Evolutionary conservation across 2,797 vertebrate genomes (phyloP).

Genomic region (Coendou prehensilis): DNA sequence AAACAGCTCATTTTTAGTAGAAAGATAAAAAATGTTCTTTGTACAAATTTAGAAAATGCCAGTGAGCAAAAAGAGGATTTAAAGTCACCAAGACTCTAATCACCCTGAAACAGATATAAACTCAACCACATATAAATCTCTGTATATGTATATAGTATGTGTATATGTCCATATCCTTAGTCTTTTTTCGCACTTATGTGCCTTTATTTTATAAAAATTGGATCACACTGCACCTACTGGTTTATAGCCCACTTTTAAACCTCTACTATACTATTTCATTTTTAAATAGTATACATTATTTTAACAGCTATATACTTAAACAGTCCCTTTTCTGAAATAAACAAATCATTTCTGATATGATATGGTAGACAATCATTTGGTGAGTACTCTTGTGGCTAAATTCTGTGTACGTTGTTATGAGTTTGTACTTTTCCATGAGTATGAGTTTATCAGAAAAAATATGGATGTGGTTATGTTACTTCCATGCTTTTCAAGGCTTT

Average conservation of each 20-base stretch:
- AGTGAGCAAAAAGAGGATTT: not conserved
- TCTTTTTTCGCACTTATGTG: not conserved
- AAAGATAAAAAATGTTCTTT: not conserved
- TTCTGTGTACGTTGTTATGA: not conserved
- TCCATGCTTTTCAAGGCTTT: not conserved
- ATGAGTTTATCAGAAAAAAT: not conserved
- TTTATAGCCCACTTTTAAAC: not conserved
- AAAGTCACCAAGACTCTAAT: conserved; percentile 11
- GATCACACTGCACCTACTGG: not conserved
- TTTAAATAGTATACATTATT: not conserved
- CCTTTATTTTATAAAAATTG: conserved; percentile 13
- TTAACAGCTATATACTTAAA: not conserved
- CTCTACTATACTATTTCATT: conserved; percentile 14
- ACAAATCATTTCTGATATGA: not conserved
- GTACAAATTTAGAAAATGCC: conserved; percentile 1
- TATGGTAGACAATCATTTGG: not conserved
- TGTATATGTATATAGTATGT: not conserved
- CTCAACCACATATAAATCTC: not conserved
- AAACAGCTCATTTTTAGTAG: not conserved
- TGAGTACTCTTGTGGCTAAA: conserved; percentile 22
- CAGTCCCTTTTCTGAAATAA: conserved; percentile 5
- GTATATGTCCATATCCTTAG: not conserved
- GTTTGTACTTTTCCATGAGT: not conserved
- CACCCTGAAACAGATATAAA: not conserved
- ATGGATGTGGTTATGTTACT: not conserved